Base-by-base conservation (phyloP, 2,113 vertebrate genomes). In the Vidua chalybeata region DNA sequence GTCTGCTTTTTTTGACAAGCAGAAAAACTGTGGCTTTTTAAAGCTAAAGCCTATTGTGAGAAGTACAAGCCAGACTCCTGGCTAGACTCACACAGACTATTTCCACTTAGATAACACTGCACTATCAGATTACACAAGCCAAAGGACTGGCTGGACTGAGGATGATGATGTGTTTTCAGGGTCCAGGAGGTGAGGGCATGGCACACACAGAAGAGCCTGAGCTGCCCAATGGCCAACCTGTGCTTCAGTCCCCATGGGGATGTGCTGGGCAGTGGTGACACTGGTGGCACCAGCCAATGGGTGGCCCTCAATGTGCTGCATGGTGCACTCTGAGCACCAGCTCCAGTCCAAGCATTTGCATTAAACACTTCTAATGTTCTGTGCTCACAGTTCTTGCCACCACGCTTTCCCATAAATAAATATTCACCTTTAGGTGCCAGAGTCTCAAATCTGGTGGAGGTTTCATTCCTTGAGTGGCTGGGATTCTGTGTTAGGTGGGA, bases 1-100 rank as follows among this genome's bases (percentile, higher is more conserved):
- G 90, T 97, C 96, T 96, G 84, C 72, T 86, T 93, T 94, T 95
- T 94, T 12, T 91, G 82, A 93, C 87, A 96, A 92, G 90, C 93
- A 92, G 77, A 92, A 95, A 96, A 90, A 24, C 68, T 41, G 68
- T 11, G 31, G 46, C 49, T 96, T 95, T 95, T 96, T 75, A 89
- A 93, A 94, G 83, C 69, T 72, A 86, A 89, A 96, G 23, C 49
- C 86, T 86, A 93, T 95, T 96, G 94, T 97, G 45, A 94, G 76
- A 89, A 41, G n/a, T 30, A 87, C 79, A 93, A 94, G 87, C 83
- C 90, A 90, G 74, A 80, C 79, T 84, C 62, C 68, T 72, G 84
- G 75, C 73, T 86, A 79, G 84, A 74, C 76, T 92, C 55, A 91
- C 68, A 79, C 10, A 10, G 74, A 43, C 85, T 71, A 52, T 88